Conservation (phyloP, 2,888 invertebrate species). For the Caenorhabditis sp. region DNA sequence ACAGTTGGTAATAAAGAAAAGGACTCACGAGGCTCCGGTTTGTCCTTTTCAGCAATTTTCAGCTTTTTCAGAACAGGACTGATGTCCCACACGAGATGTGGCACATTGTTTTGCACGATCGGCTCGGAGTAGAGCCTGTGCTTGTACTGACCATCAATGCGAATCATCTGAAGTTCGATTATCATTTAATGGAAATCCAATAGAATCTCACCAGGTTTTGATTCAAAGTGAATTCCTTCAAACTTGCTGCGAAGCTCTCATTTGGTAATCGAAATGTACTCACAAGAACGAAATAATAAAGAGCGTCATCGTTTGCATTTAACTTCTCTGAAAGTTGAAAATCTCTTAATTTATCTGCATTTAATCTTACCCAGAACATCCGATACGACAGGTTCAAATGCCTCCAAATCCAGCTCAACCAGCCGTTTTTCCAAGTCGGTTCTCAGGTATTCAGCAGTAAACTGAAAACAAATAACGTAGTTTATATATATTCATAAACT, state of each 20-base stretch:
- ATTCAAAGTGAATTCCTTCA: conserved; percentile 19
- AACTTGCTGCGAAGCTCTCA: conserved; percentile 19
- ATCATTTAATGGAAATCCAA: neutral
- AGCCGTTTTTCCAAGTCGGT: conserved; percentile 19
- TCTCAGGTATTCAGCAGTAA: conserved; percentile 9
- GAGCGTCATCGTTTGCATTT: conserved; percentile 21
- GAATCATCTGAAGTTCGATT: conserved; percentile 16
- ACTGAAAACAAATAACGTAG: conserved; percentile 7
- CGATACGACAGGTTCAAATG: conserved; percentile 10
- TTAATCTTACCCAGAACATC: conserved; percentile 21
- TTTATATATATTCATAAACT: neutral
- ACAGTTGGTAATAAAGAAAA: neutral
- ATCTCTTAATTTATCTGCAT: neutral
- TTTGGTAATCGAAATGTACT: conserved; percentile 30
- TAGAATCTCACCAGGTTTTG: conserved; percentile 29
- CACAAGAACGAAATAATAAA: conserved; percentile 46
- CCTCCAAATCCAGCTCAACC: conserved; percentile 2
- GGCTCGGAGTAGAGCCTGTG: conserved; percentile 36
- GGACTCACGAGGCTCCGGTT: conserved; percentile 6
- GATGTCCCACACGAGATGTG: conserved; percentile 49
- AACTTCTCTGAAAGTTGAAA: conserved; percentile 19
- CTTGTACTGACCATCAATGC: conserved; percentile 17
- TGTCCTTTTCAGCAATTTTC: conserved; percentile 9
- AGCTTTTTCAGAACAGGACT: conserved; percentile 8
- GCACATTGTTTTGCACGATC: conserved; percentile 17